Conservation (phyloP, 1,140 invertebrate genomes). For the Drosophila varians region DNA sequence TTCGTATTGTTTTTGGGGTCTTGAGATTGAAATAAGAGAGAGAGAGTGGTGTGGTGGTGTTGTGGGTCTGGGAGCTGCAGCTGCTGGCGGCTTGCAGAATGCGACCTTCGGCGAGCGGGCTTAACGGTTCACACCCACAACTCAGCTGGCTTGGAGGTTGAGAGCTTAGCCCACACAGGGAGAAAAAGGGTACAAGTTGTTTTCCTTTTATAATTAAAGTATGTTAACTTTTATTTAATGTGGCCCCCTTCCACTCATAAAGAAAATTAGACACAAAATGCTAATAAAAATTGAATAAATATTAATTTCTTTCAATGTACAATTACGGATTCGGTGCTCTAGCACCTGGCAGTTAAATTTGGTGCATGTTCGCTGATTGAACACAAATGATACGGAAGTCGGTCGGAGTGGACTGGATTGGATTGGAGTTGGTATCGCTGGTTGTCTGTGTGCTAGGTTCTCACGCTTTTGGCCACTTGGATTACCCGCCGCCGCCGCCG, state of each 20-base stretch:
- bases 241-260: too few species aligned
- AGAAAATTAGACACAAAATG: too few species aligned
- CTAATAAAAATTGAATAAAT: too few species aligned
- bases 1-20: constrained; percentile 22
- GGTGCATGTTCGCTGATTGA: constrained; percentile 80
- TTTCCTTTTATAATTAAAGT: too few species aligned
- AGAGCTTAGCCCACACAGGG: constrained; percentile 14
- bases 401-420: constrained; percentile 32
- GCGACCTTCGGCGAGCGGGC: constrained; percentile 38
- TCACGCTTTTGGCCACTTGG: constrained; percentile 78
- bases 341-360: constrained; percentile 78
- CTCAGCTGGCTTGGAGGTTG: constrained; percentile 15
- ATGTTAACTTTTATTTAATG: too few species aligned
- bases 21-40: not conserved
- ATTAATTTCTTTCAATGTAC: not conserved
- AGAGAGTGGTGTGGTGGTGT: constrained; percentile 3
- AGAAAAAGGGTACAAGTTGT: too few species aligned
- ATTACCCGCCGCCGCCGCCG: too few species aligned
- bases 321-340: constrained; percentile 11
- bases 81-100: constrained; percentile 42
- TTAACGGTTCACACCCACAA: constrained; percentile 64
- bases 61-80: constrained; percentile 6
- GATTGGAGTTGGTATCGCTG: not conserved
- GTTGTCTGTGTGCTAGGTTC: constrained; percentile 67
- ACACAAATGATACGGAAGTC: constrained; percentile 80